Conservation (phyloP, 2,888 invertebrate genomes). For the Polydrusus cervinus region DNA sequence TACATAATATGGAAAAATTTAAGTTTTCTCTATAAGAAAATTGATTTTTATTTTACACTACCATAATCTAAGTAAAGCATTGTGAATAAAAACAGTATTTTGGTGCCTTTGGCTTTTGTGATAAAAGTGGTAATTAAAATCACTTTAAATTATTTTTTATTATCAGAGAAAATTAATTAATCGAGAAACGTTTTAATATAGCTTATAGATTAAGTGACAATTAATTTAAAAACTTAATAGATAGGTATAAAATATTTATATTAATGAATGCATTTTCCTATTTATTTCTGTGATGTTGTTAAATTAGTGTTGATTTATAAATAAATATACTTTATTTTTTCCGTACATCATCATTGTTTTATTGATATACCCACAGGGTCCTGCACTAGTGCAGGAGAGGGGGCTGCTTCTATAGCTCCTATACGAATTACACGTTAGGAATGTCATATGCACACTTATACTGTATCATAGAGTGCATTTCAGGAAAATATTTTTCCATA, state of each 20-base stretch:
- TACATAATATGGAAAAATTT: no score
- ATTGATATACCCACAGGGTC: no score
- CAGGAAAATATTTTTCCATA: no score
- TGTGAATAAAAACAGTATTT: slow-evolving; percentile 7
- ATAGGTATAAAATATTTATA: not conserved
- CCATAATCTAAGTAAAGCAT: no score
- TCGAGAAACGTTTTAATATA: not conserved
- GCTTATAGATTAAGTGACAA: not conserved
- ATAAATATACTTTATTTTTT: slow-evolving; percentile 19
- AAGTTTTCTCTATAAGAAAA: no score
- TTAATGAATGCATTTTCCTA: slow-evolving; percentile 5
- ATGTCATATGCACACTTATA: no score
- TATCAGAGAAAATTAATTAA: not conserved
- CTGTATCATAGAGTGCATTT: no score
- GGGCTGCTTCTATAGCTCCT: no score
- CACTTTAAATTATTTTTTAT: not conserved
- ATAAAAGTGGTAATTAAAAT: slow-evolving; percentile 12
- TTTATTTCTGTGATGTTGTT: slow-evolving; percentile 22
- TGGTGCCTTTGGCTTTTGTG: slow-evolving; percentile 31
- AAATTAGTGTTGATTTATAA: not conserved
- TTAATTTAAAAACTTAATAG: slow-evolving; percentile 1
- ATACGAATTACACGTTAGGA: no score
- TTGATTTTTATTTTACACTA: no score
- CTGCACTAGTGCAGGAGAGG: no score
- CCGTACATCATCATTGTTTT: not conserved